Conservation (phyloP, 1,140 invertebrate genomes). For the Drosophila arawakana region DNA sequence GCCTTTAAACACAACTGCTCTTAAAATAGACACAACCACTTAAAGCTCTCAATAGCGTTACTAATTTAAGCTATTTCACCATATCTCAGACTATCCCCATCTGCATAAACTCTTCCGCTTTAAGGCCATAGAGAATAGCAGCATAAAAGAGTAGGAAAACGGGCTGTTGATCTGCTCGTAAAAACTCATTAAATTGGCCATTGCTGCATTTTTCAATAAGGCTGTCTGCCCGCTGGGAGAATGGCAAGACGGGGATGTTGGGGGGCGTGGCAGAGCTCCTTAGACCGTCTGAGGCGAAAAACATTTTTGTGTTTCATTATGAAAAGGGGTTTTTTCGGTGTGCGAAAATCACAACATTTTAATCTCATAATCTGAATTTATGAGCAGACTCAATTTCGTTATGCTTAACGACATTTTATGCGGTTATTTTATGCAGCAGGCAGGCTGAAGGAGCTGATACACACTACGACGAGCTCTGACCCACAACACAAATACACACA, state of each 20-base stretch:
- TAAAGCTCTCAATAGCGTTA: not conserved
- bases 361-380: conserved; percentile 83
- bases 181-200: conserved; percentile 51
- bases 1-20: too few species aligned
- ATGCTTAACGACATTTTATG: conserved; percentile 83
- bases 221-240: conserved; percentile 3
- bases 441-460: conserved; percentile 53
- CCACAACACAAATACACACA: not conserved
- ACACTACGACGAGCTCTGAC: conserved; percentile 13
- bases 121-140: conserved; percentile 26
- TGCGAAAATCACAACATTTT: conserved; percentile 82
- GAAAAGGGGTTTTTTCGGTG: conserved; percentile 60
- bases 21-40: not conserved
- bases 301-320: conserved; percentile 56
- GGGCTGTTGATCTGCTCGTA: conserved; percentile 26
- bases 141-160: not conserved
- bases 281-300: not conserved
- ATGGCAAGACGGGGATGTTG: not conserved
- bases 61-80: not conserved
- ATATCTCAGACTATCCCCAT: conserved; percentile 3
- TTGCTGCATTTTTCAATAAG: conserved; percentile 61
- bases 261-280: not conserved
- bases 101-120: conserved; percentile 58
- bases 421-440: conserved; percentile 76
- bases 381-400: conserved; percentile 83